Percentiles rank a stretch among this genome's conserved stretches.
Evolutionary conservation across 2,888 invertebrate species (phyloP).

Genomic region (Noctuana brunneofusca): DNA sequence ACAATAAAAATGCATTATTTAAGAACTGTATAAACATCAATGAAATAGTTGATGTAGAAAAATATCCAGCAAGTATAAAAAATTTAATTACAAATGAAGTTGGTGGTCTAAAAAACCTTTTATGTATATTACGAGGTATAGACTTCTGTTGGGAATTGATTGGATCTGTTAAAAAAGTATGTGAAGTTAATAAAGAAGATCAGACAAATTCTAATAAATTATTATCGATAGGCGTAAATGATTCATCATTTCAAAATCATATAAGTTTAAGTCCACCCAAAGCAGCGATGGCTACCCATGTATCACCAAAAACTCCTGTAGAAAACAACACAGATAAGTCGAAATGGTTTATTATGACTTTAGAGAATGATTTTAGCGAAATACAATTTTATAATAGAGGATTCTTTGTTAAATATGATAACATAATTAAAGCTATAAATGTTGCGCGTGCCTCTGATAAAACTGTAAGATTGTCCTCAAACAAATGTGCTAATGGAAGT

Average conservation of each 20-base stretch:
- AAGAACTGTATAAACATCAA: constrained; percentile 64
- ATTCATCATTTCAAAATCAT: not conserved
- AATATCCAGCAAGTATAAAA: constrained; percentile 67
- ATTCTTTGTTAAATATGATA: constrained; percentile 79
- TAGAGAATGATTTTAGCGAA: constrained; percentile 80
- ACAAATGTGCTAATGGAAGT: constrained; percentile 51
- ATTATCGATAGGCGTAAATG: not conserved
- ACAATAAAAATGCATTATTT: constrained; percentile 54
- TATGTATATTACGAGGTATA: constrained; percentile 71
- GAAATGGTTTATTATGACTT: constrained; percentile 81
- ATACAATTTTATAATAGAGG: constrained; percentile 76
- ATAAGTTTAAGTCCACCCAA: not conserved
- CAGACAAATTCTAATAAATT: not conserved
- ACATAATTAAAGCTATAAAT: constrained; percentile 73
- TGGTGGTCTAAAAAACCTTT: constrained; percentile 58
- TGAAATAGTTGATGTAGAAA: constrained; percentile 60
- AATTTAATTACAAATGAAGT: constrained; percentile 62
- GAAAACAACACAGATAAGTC: constrained; percentile 44
- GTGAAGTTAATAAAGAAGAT: constrained; percentile 34
- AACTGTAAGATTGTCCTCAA: constrained; percentile 75
- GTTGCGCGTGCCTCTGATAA: constrained; percentile 71
- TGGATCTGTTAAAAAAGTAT: constrained; percentile 64
- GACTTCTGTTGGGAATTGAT: constrained; percentile 70
- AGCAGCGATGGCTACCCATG: not conserved
- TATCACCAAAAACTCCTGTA: not conserved